Evolutionary conservation across 2,113 vertebrate species (phyloP).

Genomic region (Chamaetylas fuelleborni): DNA sequence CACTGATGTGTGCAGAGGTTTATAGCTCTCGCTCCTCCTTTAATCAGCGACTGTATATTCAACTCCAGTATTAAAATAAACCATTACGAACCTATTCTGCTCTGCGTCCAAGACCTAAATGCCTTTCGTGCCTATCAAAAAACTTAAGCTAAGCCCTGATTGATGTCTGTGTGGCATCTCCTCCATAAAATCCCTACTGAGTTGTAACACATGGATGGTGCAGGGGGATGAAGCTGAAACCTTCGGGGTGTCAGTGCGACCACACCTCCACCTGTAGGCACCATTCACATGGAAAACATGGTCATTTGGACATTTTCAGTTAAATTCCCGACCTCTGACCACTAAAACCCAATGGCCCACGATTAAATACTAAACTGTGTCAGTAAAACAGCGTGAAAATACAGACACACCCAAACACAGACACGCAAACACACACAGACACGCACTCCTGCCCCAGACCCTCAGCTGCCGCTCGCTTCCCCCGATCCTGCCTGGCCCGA

Average conservation of each 20-base stretch:
- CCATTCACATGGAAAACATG: neutral
- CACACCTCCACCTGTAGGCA: neutral
- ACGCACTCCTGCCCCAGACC: no score
- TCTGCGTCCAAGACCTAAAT: neutral
- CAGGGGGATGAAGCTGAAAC: neutral
- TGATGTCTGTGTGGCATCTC: rapidly evolving
- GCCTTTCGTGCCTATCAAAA: neutral
- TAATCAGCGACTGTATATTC: neutral
- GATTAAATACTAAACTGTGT: neutral
- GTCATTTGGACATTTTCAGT: neutral
- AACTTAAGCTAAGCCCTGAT: neutral
- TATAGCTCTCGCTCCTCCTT: neutral
- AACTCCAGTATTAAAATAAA: neutral
- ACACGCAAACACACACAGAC: no score
- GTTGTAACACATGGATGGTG: neutral
- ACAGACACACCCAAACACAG: no score
- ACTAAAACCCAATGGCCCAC: neutral
- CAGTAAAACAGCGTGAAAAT: neutral
- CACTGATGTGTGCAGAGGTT: neutral
- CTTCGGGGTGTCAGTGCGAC: neutral
- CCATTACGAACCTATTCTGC: neutral
- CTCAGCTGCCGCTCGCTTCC: neutral
- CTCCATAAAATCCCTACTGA: neutral
- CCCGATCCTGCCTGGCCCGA: neutral
- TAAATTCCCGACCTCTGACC: neutral